These are phyloP conservation scores for Sesia apiformis DNA, from an alignment of 2,888 invertebrate species.

Conservation along the genomic window DNA sequence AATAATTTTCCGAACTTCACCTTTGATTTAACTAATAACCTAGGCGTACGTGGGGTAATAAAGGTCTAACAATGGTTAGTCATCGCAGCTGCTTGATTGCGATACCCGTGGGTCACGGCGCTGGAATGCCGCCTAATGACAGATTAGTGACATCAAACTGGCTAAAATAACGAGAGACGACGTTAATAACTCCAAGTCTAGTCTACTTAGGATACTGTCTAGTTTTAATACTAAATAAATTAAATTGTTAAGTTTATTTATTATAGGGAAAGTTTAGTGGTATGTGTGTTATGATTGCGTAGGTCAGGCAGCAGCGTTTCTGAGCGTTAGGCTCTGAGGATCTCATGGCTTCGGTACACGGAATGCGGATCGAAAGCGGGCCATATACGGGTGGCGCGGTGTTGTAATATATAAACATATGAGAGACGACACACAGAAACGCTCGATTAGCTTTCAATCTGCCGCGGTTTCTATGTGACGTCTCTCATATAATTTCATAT, in stretches of 20 bases:
- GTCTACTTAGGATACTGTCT: neutral
- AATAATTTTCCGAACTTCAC: neutral
- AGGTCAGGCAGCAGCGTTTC: no score
- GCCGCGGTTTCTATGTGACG: no score
- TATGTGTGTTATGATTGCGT: no score
- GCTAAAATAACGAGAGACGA: constrained; percentile 23
- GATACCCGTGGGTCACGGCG: constrained; percentile 40
- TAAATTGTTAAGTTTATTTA: neutral
- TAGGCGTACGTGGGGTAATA: neutral
- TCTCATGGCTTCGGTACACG: no score
- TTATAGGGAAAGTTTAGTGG: neutral
- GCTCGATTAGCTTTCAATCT: no score
- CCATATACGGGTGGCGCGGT: no score
- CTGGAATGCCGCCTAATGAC: constrained; percentile 65
- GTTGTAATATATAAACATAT: no score
- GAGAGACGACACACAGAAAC: no score
- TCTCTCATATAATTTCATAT: no score
- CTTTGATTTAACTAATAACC: constrained; percentile 9
- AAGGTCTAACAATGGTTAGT: constrained; percentile 2
- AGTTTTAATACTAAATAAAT: neutral
- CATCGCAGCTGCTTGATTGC: constrained; percentile 4
- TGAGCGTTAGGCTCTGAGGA: no score
- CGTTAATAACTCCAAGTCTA: constrained; percentile 5
- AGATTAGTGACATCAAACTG: constrained; percentile 42
- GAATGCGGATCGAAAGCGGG: no score